phyloP scores from a whole-genome alignment of 2,888 invertebrate genomes.

The Microctonus aethiopoides region DNA sequence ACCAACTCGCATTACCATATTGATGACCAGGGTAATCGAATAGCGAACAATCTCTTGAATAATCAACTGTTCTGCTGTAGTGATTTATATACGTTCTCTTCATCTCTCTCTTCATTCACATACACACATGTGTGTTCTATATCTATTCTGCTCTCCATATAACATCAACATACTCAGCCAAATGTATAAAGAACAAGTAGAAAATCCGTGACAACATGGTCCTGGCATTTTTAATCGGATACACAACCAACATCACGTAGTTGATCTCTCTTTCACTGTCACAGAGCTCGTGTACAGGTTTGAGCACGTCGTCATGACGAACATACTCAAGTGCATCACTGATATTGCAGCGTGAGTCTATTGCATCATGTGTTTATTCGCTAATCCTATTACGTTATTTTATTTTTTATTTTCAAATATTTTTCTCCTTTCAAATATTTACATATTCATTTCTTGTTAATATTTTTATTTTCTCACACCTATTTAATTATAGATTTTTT shows the following conservation, averaged over 20 bases:
- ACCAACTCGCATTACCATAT: background rate
- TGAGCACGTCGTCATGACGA: background rate
- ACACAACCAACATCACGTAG: background rate
- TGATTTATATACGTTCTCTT: background rate
- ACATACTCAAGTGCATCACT: conserved; percentile 6
- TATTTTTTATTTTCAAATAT: background rate
- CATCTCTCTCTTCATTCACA: no score
- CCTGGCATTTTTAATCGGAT: background rate
- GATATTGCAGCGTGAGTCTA: conserved; percentile 7
- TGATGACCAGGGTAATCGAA: background rate
- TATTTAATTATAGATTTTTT: no score
- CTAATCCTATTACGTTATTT: background rate
- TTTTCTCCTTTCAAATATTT: background rate
- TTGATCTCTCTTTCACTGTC: background rate
- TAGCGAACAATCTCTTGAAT: background rate
- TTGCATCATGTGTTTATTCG: background rate
- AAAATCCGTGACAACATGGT: background rate
- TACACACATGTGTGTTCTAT: no score
- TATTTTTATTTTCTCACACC: background rate
- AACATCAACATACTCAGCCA: background rate
- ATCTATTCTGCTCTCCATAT: no score
- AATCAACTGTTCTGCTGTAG: background rate
- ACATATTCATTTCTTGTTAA: background rate
- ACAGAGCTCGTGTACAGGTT: background rate
- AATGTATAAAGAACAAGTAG: background rate